A percentile compares a stretch with the other conserved stretches of the same genome.
Conservation (phyloP, 2,113 vertebrate genomes). For the Struthio camelus region DNA sequence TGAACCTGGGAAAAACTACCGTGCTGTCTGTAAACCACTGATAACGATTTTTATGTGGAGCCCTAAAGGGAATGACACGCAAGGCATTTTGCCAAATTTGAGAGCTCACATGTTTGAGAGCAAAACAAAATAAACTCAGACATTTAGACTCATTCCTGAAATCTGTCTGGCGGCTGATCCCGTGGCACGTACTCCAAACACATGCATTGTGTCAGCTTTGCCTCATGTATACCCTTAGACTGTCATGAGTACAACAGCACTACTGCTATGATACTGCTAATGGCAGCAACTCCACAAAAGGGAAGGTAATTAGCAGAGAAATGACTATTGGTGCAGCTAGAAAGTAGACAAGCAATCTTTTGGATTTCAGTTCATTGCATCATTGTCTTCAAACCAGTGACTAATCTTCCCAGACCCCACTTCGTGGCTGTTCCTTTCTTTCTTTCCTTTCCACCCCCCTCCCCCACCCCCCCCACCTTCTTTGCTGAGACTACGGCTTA, state of each 20-base stretch:
- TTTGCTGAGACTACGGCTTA: slow-evolving; percentile 23
- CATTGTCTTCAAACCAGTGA: slow-evolving; percentile 20
- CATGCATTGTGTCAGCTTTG: not conserved
- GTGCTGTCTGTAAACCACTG: not conserved
- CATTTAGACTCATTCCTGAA: not conserved
- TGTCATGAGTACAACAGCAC: not conserved
- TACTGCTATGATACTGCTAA: not conserved
- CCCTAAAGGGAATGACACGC: not conserved
- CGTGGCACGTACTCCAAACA: not conserved
- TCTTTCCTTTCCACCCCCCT: not conserved
- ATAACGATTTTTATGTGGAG: not conserved
- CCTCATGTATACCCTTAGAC: not conserved
- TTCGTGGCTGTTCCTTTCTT: not conserved
- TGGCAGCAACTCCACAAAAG: not conserved
- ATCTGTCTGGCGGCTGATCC: not conserved
- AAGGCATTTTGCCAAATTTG: not conserved
- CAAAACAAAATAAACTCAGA: not conserved
- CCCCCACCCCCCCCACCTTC: not conserved
- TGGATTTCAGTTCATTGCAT: slow-evolving; percentile 15
- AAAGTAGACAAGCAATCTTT: slow-evolving; percentile 30
- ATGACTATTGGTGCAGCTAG: slow-evolving; percentile 2
- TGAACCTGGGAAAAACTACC: not conserved
- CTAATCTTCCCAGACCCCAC: slow-evolving; percentile 42
- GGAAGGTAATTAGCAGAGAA: slow-evolving; percentile 47
- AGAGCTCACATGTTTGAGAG: slow-evolving; percentile 33